Evolutionary conservation across 2,888 invertebrate genomes (phyloP).

Genomic region (Protonemura montana): DNA sequence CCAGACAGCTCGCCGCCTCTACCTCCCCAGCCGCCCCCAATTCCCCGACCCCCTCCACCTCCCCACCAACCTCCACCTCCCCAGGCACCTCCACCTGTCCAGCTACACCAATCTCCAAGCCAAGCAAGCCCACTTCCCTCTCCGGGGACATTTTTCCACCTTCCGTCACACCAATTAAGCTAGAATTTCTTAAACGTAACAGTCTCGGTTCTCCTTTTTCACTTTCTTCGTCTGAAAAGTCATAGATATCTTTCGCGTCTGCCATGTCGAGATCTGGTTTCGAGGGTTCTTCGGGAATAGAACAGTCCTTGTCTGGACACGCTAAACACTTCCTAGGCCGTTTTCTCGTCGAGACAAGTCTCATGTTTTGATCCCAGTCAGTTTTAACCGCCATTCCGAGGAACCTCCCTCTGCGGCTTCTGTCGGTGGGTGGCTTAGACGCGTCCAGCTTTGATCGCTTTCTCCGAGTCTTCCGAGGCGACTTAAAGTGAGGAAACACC

Average conservation of each 20-base stretch:
- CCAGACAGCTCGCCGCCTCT: neutral
- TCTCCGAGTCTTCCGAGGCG: neutral
- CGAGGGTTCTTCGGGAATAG: neutral
- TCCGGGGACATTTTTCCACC: neutral
- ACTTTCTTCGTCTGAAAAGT: constrained; percentile 56
- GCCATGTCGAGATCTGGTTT: neutral
- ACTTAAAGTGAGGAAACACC: constrained; percentile 1
- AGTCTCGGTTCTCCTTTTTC: constrained; percentile 46
- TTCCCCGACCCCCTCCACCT: too few species aligned
- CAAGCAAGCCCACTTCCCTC: too few species aligned
- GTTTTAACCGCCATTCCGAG: neutral
- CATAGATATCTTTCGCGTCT: constrained; percentile 62
- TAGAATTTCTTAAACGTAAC: constrained; percentile 39
- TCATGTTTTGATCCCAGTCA: constrained; percentile 38
- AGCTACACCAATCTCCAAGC: too few species aligned
- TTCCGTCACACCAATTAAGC: neutral
- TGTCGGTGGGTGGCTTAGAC: neutral
- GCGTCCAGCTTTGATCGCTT: neutral
- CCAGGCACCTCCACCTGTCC: neutral
- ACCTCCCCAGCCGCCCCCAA: neutral
- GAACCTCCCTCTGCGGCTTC: constrained; percentile 14
- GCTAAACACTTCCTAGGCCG: neutral
- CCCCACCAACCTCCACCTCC: too few species aligned
- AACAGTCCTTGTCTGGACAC: constrained; percentile 13
- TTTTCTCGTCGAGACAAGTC: constrained; percentile 25